Percentiles rank a stretch among this genome's conserved stretches.
phyloP scores from a whole-genome alignment of 2,113 vertebrate species.

The Vireo altiloquus region DNA sequence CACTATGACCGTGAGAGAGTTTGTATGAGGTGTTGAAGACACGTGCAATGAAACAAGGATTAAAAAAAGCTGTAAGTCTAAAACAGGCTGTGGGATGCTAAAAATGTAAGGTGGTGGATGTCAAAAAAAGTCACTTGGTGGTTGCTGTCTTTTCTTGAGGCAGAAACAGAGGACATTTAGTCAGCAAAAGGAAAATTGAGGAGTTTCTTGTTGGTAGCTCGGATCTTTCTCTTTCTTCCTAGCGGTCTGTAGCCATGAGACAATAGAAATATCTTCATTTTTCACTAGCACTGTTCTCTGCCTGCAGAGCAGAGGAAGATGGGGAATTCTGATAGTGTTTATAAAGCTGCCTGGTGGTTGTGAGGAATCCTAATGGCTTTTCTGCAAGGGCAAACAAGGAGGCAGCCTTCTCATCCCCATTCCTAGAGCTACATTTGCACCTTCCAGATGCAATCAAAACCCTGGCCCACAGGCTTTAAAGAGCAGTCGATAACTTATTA shows the following conservation, averaged over 20 bases:
- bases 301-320: not conserved
- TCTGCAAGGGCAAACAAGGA: not conserved
- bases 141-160: not conserved
- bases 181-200: not conserved
- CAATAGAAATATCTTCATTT: not conserved
- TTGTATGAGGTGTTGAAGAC: not conserved
- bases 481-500: constrained; percentile 3
- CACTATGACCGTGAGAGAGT: not conserved
- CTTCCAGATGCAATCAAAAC: not conserved
- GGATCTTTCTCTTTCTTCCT: not conserved
- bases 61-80: not conserved
- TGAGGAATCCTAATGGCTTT: not conserved
- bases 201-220: not conserved
- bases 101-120: not conserved
- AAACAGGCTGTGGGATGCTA: not conserved
- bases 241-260: not conserved
- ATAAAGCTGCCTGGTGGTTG: not conserved
- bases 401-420: not conserved
- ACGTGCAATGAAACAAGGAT: not conserved
- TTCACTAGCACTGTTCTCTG: not conserved
- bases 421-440: not conserved
- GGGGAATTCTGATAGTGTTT: not conserved
- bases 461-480: not conserved
- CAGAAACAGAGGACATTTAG: not conserved
- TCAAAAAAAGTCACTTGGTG: not conserved